Conservation (phyloP, 2,888 invertebrate species). For the Euplagia quadripunctaria region DNA sequence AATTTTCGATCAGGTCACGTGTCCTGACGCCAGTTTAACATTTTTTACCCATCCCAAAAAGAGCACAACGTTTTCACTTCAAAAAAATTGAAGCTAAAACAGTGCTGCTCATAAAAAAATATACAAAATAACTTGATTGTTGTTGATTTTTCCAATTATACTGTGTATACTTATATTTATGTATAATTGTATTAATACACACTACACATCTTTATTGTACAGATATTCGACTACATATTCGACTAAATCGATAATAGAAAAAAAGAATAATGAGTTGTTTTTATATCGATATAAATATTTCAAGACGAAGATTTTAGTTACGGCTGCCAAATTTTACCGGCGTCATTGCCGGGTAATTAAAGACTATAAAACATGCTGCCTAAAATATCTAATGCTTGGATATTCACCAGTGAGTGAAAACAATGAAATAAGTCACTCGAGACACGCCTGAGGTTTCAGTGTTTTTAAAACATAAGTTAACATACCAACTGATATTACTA, state of each 20-base stretch:
- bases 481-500: not conserved
- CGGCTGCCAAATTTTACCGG: not conserved
- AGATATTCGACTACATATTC: too few relatives aligned
- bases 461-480: not conserved
- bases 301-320: not conserved
- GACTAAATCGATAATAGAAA: too few relatives aligned
- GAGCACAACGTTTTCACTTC: too few relatives aligned
- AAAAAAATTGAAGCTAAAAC: not conserved
- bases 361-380: not conserved
- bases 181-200: not conserved
- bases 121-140: not conserved
- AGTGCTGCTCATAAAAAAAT: not conserved
- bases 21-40: too few relatives aligned
- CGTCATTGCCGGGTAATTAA: not conserved
- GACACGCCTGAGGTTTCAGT: not conserved
- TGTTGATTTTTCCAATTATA: not conserved
- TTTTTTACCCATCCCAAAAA: too few relatives aligned
- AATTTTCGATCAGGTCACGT: too few relatives aligned
- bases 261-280: too few relatives aligned
- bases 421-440: not conserved
- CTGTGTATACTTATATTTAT: not conserved
- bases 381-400: not conserved
- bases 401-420: not conserved
- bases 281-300: too few relatives aligned
- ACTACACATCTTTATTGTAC: too few relatives aligned